Evolutionary conservation across 1,140 invertebrate species (phyloP), one percentile per base, ranked within the genome.

Genomic region (Leucophenga varia): DNA sequence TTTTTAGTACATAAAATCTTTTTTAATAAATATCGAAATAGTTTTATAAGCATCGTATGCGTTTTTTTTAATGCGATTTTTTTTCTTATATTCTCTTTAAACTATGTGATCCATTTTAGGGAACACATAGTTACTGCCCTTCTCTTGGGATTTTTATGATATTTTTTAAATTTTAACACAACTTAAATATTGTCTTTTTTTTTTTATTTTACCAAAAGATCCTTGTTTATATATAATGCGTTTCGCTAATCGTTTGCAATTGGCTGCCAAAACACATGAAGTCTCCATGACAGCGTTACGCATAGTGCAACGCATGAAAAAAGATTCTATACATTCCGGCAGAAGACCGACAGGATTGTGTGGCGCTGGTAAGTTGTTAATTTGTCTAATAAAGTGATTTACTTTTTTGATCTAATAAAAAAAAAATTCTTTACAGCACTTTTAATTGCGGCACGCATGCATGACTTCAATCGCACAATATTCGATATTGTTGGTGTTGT

Each of bases 261-360:
- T 99, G 74, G 94, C 87, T 3, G 83, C 89, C 2, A 95, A 95
- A 77, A 90, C 89, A 4, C 89, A 97, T 65, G 87, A 95, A 68
- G 95, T 99, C 3, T 90, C 89, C n/a, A 93, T 89, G 80, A 97
- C 96, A 2, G 96, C 96, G 0, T 78, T 94, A 25, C 79, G 96
- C 47, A 80, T 99, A 31, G 92, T 99, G 6, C 89, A 95, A 73
- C 80, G 97, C 64, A 99, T 99, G 97, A 98, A 98, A 76, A 84
- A 90, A 61, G 97, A 99, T 78, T 98, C 92, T 78, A 91, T 99
- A 75, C 92, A 97, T 69, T 94, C 90, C 3, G 97, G 97, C 16
- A 80, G 97, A 44, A 79, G 95, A 64, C 96, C 97, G 10, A 97
- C 95, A 1, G 97, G 95, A 20, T 80, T 98, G 20, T 98, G 95